Evolutionary conservation across 2,113 vertebrate genomes (phyloP).

Genomic region (Phalacrocorax carbo): DNA sequence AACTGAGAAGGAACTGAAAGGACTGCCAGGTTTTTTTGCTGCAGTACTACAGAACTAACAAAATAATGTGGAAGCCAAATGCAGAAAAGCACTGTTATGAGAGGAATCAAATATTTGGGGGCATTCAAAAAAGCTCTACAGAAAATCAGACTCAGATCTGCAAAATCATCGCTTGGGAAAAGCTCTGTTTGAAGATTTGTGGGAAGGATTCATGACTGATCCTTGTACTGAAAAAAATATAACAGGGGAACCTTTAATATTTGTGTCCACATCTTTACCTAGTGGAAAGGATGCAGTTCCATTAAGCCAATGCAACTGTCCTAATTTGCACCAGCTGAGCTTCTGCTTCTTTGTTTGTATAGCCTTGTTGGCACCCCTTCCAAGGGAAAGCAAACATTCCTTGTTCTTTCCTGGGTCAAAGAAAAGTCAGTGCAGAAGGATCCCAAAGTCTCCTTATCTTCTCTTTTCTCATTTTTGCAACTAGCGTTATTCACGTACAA

Average conservation of each 20-base stretch:
- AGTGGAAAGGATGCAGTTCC: constrained; percentile 8
- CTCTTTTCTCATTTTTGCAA: neutral
- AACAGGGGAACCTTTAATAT: constrained; percentile 5
- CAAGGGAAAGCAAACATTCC: constrained; percentile 65
- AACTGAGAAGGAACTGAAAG: neutral
- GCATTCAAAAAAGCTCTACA: neutral
- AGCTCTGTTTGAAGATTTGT: neutral
- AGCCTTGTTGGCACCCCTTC: constrained; percentile 58
- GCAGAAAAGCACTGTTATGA: neutral
- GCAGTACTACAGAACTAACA: neutral
- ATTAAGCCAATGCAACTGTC: constrained; percentile 13
- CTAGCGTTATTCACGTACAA: neutral
- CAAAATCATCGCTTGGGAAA: neutral
- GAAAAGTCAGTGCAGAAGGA: constrained; percentile 51
- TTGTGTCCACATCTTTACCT: constrained; percentile 29
- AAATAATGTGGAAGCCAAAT: neutral
- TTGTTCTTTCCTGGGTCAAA: constrained; percentile 59
- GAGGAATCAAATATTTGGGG: neutral
- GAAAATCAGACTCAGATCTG: neutral
- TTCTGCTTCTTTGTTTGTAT: constrained; percentile 58
- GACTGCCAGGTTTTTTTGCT: neutral
- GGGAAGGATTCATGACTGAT: neutral
- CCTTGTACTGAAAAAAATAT: neutral
- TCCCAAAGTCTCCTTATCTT: constrained; percentile 22
- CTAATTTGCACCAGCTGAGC: constrained; percentile 65